Evolutionary conservation across 2,113 vertebrate species (phyloP).

Genomic region (Sphaerodactylus townsendi): DNA sequence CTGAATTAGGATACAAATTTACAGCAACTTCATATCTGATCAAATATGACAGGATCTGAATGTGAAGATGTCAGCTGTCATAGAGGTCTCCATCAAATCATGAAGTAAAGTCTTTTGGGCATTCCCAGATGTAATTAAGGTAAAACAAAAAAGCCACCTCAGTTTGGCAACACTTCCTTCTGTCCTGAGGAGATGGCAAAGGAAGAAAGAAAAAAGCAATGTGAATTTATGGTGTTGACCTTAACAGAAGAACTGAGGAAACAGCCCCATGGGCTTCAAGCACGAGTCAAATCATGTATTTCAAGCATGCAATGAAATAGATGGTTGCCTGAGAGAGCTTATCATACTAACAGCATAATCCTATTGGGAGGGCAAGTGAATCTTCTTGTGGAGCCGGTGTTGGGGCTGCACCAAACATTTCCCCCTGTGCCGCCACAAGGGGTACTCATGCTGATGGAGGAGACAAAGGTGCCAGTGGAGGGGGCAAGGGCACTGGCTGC

Average conservation of each 20-base stretch:
- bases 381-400: too few species aligned
- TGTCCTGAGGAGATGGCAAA: not conserved
- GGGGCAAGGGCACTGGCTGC: too few species aligned
- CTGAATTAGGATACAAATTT: constrained; percentile 6
- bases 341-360: too few species aligned
- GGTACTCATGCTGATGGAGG: too few species aligned
- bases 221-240: not conserved
- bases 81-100: not conserved
- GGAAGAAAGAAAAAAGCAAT: not conserved
- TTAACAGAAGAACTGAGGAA: not conserved
- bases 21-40: constrained; percentile 18
- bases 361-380: too few species aligned
- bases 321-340: too few species aligned
- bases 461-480: too few species aligned
- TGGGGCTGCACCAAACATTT: too few species aligned
- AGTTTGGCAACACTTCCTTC: not conserved
- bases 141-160: not conserved
- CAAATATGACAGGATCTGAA: constrained; percentile 3
- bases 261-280: too few species aligned
- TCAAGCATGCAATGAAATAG: too few species aligned
- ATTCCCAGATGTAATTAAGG: not conserved
- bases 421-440: too few species aligned
- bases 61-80: not conserved
- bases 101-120: not conserved
- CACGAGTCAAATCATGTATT: too few species aligned